Conservation (phyloP, 2,113 vertebrate genomes). For the Misgurnus mizolepis region DNA sequence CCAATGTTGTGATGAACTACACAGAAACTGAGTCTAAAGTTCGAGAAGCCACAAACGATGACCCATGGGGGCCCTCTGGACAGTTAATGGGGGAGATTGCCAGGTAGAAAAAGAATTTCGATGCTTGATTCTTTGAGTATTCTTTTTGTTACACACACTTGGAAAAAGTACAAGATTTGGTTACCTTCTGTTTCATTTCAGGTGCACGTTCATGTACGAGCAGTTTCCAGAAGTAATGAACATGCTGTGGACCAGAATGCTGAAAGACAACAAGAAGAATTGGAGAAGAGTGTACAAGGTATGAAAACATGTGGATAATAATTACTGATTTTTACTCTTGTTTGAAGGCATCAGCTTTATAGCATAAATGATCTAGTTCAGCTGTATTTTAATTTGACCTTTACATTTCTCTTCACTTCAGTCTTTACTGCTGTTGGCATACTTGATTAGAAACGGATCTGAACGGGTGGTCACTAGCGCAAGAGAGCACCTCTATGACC, state of each 20-base stretch:
- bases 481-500: conserved; percentile 99
- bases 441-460: conserved; percentile 97
- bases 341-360: not conserved
- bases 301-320: conserved; percentile 31
- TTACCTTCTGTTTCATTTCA: conserved; percentile 60
- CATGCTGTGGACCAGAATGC: conserved; percentile 97
- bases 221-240: conserved; percentile 99
- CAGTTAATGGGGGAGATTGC: conserved; percentile 97
- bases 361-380: too few relatives aligned
- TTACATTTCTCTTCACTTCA: conserved; percentile 66
- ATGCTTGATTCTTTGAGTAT: not conserved
- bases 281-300: conserved; percentile 99
- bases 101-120: conserved; percentile 78
- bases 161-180: not conserved
- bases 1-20: conserved; percentile 99
- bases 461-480: conserved; percentile 97
- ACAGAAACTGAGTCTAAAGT: conserved; percentile 98
- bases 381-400: not conserved
- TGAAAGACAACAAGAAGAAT: conserved; percentile 98
- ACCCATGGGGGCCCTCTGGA: conserved; percentile 98
- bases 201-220: conserved; percentile 97
- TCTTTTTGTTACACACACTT: not conserved
- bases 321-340: not conserved
- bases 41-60: conserved; percentile 98
- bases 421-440: conserved; percentile 93